These are phyloP conservation scores for Sinocyclocheilus maitianheensis DNA, from an alignment of 2,113 vertebrate genomes.

Conservation along the genomic window DNA sequence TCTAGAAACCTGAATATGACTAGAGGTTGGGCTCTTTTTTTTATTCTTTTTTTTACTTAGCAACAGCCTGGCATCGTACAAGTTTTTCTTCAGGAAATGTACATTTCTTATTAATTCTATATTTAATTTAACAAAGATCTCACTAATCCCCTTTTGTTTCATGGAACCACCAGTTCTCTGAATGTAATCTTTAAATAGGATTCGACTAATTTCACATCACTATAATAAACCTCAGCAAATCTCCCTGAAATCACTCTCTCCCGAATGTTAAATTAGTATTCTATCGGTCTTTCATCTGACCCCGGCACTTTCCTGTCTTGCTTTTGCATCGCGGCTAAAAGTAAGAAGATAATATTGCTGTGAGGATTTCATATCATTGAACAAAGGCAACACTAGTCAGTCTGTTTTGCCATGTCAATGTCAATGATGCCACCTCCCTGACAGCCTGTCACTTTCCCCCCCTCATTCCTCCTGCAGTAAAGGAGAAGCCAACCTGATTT, in stretches of 20 bases:
- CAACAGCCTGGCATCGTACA: not conserved
- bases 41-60: not conserved
- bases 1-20: not conserved
- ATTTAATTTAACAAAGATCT: conserved; percentile 6
- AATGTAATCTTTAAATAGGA: conserved; percentile 80
- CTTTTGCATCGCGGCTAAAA: conserved; percentile 43
- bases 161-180: conserved; percentile 77
- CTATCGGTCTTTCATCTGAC: conserved; percentile 41
- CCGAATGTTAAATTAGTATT: conserved; percentile 41
- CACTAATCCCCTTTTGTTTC: conserved; percentile 61
- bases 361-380: conserved; percentile 59
- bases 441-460: conserved; percentile 65
- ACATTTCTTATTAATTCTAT: not conserved
- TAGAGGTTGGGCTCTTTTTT: not conserved
- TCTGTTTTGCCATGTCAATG: conserved; percentile 62
- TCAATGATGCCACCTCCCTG: conserved; percentile 56
- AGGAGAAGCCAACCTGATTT: conserved; percentile 53
- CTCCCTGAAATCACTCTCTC: conserved; percentile 72
- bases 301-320: conserved; percentile 24
- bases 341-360: conserved; percentile 54
- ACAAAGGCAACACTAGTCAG: conserved; percentile 56
- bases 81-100: not conserved
- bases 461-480: conserved; percentile 53
- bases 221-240: conserved; percentile 76
- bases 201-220: conserved; percentile 77